A percentile compares a stretch with the other conserved stretches of the same genome.
Evolutionary conservation across 1,140 invertebrate genomes (phyloP).

Genomic region (Hylaeus volcanicus): DNA sequence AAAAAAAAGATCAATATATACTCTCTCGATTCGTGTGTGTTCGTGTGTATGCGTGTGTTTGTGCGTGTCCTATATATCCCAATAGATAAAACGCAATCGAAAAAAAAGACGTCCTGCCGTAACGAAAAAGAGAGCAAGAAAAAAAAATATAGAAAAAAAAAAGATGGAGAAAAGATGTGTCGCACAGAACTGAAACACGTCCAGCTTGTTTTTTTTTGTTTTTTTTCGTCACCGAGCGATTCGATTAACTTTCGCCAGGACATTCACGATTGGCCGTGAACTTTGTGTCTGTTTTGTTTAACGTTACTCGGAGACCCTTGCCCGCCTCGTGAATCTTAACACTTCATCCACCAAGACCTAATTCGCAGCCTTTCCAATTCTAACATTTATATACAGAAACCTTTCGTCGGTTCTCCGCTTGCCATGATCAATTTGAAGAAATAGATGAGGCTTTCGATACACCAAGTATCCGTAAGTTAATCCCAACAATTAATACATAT

Average conservation of each 20-base stretch:
- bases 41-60: constrained; percentile 19
- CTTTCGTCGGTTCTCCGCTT: no score
- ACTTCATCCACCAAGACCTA: no score
- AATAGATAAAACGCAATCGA: constrained; percentile 41
- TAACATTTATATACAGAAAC: no score
- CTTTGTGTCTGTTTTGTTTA: not conserved
- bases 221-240: constrained; percentile 19
- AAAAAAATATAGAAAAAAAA: constrained; percentile 26
- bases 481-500: no score
- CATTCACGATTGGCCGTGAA: constrained; percentile 46
- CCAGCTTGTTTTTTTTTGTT: constrained; percentile 5
- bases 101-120: constrained; percentile 31
- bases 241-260: constrained; percentile 74
- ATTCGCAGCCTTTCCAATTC: no score
- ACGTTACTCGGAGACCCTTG: not conserved
- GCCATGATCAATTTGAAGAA: no score
- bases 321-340: not conserved
- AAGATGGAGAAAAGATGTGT: constrained; percentile 14
- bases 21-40: constrained; percentile 46
- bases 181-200: constrained; percentile 41
- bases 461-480: no score
- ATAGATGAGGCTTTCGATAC: no score
- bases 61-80: constrained; percentile 57
- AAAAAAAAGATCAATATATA: constrained; percentile 66
- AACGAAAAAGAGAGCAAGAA: constrained; percentile 8